These are phyloP conservation scores for Barbus barbus DNA, from an alignment of 2,113 vertebrate species.

Conservation along the genomic window DNA sequence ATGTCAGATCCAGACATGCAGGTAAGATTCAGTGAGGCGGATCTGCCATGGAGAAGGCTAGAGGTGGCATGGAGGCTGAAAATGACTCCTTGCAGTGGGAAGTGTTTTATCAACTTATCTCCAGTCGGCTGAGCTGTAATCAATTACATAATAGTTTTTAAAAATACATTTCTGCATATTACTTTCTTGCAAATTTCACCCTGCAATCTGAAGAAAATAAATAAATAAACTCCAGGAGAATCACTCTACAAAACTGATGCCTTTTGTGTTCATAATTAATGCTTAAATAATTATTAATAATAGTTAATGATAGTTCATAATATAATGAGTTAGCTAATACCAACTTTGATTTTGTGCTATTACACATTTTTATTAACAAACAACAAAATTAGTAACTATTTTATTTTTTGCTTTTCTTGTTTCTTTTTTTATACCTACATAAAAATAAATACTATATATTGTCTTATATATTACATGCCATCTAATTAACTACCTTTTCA, in stretches of 20 bases:
- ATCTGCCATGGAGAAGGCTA: conserved; percentile 33
- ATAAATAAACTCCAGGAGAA: not conserved
- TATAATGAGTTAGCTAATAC: no score
- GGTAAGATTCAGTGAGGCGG: conserved; percentile 30
- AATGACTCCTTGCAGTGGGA: conserved; percentile 10
- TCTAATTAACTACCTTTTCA: not conserved
- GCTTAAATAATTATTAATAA: not conserved
- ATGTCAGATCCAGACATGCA: conserved; percentile 34
- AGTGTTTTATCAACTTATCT: conserved; percentile 18
- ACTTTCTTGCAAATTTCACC: not conserved
- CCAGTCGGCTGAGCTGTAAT: conserved; percentile 1
- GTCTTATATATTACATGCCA: not conserved
- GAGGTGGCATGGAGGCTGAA: conserved; percentile 13
- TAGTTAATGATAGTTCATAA: not conserved
- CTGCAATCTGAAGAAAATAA: not conserved
- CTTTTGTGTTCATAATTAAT: not conserved
- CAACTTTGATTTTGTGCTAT: not conserved
- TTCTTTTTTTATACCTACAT: not conserved
- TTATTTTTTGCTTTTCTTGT: not conserved
- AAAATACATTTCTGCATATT: not conserved
- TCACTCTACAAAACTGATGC: not conserved
- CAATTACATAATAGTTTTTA: not conserved
- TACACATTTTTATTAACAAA: not conserved
- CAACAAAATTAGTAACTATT: not conserved
- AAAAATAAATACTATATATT: not conserved